Percentiles rank a stretch among this genome's conserved stretches.
These are phyloP conservation scores for Tetragonula carbonaria DNA, from an alignment of 2,888 invertebrate genomes.

Conservation along the genomic window DNA sequence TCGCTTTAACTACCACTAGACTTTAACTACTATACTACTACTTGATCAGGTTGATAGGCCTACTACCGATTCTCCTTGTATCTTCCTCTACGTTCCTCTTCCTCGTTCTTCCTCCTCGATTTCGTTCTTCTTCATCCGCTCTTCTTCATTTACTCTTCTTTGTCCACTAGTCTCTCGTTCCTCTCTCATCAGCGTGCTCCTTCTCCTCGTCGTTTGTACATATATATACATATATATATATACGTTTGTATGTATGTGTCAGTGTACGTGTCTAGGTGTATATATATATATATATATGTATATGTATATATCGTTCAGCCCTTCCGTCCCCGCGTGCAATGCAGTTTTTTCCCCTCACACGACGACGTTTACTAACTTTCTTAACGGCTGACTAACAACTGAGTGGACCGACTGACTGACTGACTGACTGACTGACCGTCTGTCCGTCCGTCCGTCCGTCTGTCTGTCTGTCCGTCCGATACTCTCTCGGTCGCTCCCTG, in stretches of 20 bases:
- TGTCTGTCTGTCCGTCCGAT: constrained; percentile 61
- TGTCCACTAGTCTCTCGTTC: constrained; percentile 27
- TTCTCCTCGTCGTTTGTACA: not conserved
- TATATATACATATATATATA: not conserved
- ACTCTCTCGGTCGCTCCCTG: constrained; percentile 70
- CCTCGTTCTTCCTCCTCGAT: not conserved
- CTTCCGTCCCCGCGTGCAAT: constrained; percentile 18
- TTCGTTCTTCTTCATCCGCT: constrained; percentile 1
- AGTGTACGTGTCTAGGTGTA: not conserved
- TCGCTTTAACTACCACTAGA: constrained; percentile 2
- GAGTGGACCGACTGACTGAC: constrained; percentile 51
- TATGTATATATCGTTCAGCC: not conserved
- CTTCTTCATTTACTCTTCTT: not conserved
- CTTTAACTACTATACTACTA: constrained; percentile 9
- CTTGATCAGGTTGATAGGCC: not conserved
- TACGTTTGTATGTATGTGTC: not conserved
- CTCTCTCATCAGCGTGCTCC: constrained; percentile 20
- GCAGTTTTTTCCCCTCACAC: constrained; percentile 2
- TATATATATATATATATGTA: not conserved
- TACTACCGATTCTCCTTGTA: constrained; percentile 1
- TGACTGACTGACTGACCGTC: constrained; percentile 61
- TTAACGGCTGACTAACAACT: constrained; percentile 56
- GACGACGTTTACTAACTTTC: constrained; percentile 23
- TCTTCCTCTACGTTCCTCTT: not conserved
- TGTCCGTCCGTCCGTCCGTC: constrained; percentile 59